Evolutionary conservation across 2,888 invertebrate genomes (phyloP).

Genomic region (Podabrus alpinus): DNA sequence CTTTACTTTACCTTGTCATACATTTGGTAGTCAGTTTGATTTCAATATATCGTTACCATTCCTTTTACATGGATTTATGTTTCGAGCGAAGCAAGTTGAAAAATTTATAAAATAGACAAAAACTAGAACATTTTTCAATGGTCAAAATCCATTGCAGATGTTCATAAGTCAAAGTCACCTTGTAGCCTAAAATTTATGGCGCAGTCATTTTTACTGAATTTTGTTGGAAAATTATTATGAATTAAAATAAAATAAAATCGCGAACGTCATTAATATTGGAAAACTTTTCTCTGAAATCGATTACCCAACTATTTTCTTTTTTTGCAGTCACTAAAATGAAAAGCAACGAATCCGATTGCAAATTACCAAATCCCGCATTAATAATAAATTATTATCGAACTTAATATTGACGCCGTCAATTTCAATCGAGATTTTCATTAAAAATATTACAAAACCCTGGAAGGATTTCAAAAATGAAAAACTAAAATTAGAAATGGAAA

Average conservation of each 20-base stretch:
- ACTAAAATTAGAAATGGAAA: too few relatives aligned
- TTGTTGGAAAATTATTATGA: background rate
- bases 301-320: too few relatives aligned
- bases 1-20: conserved; percentile 14
- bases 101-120: background rate
- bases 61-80: background rate
- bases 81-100: background rate
- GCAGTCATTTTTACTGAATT: background rate
- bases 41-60: background rate
- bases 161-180: background rate
- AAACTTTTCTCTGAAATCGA: background rate
- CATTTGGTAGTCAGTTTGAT: background rate
- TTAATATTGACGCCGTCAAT: background rate
- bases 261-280: background rate
- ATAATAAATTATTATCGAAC: background rate
- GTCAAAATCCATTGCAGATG: background rate
- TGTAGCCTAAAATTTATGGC: background rate
- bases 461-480: too few relatives aligned
- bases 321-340: background rate
- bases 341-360: background rate
- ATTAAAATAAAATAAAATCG: background rate
- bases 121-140: background rate
- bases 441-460: too few relatives aligned
- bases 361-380: background rate
- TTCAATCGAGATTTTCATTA: too few relatives aligned